Conservation (phyloP, 2,797 vertebrate genomes). For the Florisuga fusca region DNA sequence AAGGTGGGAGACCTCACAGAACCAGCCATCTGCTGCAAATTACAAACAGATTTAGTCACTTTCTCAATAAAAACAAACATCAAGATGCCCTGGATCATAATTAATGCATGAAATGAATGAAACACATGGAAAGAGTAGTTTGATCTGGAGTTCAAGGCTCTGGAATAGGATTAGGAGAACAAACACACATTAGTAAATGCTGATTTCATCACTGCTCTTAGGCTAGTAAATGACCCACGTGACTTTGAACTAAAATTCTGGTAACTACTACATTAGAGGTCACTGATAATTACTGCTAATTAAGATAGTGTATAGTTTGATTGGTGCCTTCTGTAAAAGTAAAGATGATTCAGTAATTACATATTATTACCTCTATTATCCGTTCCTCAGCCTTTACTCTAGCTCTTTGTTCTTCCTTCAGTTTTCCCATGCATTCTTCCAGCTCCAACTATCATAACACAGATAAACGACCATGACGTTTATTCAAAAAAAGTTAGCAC, state of each 20-base stretch:
- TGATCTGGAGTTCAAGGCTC: constrained; percentile 42
- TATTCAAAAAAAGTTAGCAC: neutral
- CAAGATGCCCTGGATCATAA: neutral
- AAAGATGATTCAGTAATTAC: neutral
- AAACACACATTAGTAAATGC: constrained; percentile 42
- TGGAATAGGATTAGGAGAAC: constrained; percentile 17
- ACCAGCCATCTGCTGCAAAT: neutral
- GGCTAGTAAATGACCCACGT: neutral
- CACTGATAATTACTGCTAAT: neutral
- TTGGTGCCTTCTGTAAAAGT: neutral
- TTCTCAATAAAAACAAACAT: neutral
- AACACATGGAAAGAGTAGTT: neutral
- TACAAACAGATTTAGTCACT: neutral
- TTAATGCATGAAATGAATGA: neutral
- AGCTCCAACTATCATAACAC: constrained; percentile 85
- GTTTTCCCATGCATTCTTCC: constrained; percentile 85
- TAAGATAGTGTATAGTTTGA: neutral
- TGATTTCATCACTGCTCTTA: constrained; percentile 25
- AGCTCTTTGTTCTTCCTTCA: constrained; percentile 87
- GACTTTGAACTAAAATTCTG: constrained; percentile 39
- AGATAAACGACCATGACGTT: neutral
- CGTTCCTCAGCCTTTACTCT: constrained; percentile 86
- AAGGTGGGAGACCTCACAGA: neutral
- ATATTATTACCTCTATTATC: constrained; percentile 85
- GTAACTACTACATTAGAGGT: neutral